phyloP scores from a whole-genome alignment of 2,888 invertebrate genomes.

The Oscheius sp. region DNA sequence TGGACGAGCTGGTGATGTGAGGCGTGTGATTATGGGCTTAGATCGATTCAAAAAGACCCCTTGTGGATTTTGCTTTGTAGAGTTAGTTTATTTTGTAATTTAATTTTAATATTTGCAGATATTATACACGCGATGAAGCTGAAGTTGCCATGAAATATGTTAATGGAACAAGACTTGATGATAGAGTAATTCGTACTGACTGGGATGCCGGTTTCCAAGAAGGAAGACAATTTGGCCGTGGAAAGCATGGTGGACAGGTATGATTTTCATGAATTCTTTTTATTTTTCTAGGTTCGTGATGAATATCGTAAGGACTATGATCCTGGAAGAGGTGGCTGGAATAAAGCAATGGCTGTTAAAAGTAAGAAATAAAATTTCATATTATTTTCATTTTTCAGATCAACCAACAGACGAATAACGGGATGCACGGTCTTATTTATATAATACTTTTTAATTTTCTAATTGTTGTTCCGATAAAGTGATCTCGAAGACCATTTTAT shows the following conservation, averaged over 20 bases:
- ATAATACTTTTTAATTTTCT: background rate
- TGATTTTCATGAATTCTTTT: conserved; percentile 7
- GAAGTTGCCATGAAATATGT: conserved; percentile 80
- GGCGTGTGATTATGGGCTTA: conserved; percentile 91
- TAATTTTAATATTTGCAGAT: conserved; percentile 64
- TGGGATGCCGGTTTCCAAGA: conserved; percentile 99
- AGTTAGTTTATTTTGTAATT: conserved; percentile 75
- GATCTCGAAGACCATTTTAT: background rate
- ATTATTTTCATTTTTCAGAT: background rate
- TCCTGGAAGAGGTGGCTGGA: conserved; percentile 94
- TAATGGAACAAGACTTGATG: conserved; percentile 84
- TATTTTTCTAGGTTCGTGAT: conserved; percentile 82
- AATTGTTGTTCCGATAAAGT: background rate
- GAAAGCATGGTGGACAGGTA: conserved; percentile 97
- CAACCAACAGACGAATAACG: background rate
- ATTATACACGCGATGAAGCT: conserved; percentile 75
- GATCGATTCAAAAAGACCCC: conserved; percentile 98
- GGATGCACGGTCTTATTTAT: background rate
- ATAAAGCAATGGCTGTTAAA: conserved; percentile 71
- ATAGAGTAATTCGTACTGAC: conserved; percentile 93
- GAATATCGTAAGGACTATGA: conserved; percentile 98
- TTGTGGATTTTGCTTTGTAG: conserved; percentile 98
- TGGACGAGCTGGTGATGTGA: conserved; percentile 91
- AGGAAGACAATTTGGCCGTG: conserved; percentile 95
- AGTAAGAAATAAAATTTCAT: conserved; percentile 30